phyloP scores from a whole-genome alignment of 1,140 invertebrate species.

The Thaumatotibia leucotreta region DNA sequence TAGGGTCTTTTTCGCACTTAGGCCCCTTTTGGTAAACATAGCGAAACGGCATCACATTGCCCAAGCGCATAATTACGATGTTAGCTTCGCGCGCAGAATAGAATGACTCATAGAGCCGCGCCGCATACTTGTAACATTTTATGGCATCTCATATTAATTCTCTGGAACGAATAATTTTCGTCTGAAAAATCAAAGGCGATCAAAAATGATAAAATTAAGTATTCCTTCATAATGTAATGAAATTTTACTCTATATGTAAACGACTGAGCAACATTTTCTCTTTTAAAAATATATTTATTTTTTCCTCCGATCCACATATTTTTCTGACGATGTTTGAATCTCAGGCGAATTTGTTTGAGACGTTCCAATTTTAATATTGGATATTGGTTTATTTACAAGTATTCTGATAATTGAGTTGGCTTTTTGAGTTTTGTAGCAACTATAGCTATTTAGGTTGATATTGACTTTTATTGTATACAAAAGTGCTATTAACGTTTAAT shows the following conservation, averaged over 20 bases:
- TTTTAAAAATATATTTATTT: not conserved
- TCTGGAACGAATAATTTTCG: not conserved
- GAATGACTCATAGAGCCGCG: not conserved
- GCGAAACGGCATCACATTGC: not conserved
- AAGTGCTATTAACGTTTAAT: too few species aligned
- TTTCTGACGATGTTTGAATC: too few species aligned
- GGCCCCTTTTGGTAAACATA: not conserved
- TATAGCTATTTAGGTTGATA: too few species aligned
- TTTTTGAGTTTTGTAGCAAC: too few species aligned
- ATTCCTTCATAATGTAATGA: not conserved
- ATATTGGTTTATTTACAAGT: too few species aligned
- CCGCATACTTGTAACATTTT: not conserved
- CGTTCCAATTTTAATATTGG: too few species aligned
- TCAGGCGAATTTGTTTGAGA: too few species aligned
- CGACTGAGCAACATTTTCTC: not conserved
- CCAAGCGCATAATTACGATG: conserved; percentile 12
- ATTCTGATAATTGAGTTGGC: too few species aligned
- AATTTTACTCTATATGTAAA: not conserved
- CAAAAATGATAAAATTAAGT: not conserved
- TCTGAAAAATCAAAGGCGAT: not conserved
- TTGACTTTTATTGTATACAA: too few species aligned
- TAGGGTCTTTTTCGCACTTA: not conserved
- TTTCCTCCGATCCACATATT: too few species aligned
- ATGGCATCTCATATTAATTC: not conserved
- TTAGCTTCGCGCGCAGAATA: not conserved